Base-by-base conservation (phyloP, 2,797 vertebrate genomes). In the Syndactyla subalaris region DNA sequence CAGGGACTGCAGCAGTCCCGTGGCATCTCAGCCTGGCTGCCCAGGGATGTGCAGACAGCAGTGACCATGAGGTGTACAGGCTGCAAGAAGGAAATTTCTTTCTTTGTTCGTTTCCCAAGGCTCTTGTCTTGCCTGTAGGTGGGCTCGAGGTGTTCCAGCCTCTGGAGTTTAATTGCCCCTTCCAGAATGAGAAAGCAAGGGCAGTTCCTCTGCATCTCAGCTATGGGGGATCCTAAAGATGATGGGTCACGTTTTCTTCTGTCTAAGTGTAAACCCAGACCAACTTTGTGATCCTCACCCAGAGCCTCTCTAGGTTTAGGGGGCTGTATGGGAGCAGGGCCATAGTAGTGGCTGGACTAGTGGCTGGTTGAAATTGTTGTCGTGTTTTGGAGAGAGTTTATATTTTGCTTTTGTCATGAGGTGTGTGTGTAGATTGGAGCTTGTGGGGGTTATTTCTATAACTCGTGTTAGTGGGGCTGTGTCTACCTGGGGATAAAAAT, bases 391-490 rank as follows among this genome's bases (percentile, higher is more conserved):
- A n/a, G 20, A 9, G 17, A 61, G 14, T 52, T 62, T 20, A 22
- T 19, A 1, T 12, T 30, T 30, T 22, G n/a, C 9, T 29, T 79
- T 70, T 34, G 65, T 21, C 65, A 30, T 16, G 23, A 57, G 24
- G 26, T 15, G 23, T 57, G 20, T 1, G 0, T 15, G n/a, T 7
- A 22, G 1, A 13, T 43, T 7, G 4, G 55, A 36, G 24, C 4
- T 3, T 16, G 58, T 2, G 0, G 9, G 38, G 30, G 29, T 57
- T 39, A 9, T 72, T 82, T 72, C n/a, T 1, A 0, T 36, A 36
- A 27, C n/a, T 67, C 1, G 0, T 34, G 1, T 11, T 63, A 3
- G 0, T 34, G 36, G 17, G 27, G 14, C 14, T 38, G 7, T 18
- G 57, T 48, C 24, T 61, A 0, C 7, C 6, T 36, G 58, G 49